Percentiles rank a stretch among this genome's conserved stretches.
Evolutionary conservation across 1,140 invertebrate genomes (phyloP).

Genomic region (Yoshiicerus persimilis): DNA sequence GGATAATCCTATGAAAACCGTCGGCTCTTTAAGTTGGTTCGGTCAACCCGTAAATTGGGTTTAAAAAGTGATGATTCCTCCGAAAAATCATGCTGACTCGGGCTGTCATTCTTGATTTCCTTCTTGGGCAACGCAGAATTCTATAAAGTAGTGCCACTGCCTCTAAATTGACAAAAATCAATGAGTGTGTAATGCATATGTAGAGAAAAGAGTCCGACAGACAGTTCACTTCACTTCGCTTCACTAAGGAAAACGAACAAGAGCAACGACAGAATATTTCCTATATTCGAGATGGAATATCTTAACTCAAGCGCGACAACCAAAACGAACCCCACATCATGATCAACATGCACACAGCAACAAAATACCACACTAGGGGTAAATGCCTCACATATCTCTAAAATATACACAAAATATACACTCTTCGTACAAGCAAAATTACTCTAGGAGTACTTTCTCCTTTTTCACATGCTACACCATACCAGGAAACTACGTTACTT

Average conservation of each 20-base stretch:
- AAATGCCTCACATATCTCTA: not conserved
- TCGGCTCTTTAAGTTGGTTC: slow-evolving; percentile 15
- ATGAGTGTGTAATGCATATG: slow-evolving; percentile 13
- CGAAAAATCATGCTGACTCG: slow-evolving; percentile 31
- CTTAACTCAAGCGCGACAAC: not conserved
- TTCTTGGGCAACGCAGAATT: not conserved
- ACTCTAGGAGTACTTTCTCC: too few species aligned
- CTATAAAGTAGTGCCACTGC: not conserved
- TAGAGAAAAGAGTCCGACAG: not conserved
- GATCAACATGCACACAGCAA: not conserved
- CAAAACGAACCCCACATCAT: not conserved
- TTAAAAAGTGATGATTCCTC: slow-evolving; percentile 28
- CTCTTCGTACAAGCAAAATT: too few species aligned
- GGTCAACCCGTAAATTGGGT: slow-evolving; percentile 27
- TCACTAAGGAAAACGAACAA: not conserved
- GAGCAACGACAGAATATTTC: not conserved
- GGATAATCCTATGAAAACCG: slow-evolving; percentile 27
- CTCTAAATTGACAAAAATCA: slow-evolving; percentile 29
- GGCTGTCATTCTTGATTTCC: slow-evolving; percentile 33
- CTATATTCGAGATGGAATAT: not conserved
- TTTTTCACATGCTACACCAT: too few species aligned
- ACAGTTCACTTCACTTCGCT: not conserved
- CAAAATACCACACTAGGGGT: not conserved
- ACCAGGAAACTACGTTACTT: too few species aligned
- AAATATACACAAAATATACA: not conserved